Evolutionary conservation across 1,140 invertebrate species (phyloP), one percentile per base, ranked within the genome.

Genomic region (Diabrotica undecimpunctata): DNA sequence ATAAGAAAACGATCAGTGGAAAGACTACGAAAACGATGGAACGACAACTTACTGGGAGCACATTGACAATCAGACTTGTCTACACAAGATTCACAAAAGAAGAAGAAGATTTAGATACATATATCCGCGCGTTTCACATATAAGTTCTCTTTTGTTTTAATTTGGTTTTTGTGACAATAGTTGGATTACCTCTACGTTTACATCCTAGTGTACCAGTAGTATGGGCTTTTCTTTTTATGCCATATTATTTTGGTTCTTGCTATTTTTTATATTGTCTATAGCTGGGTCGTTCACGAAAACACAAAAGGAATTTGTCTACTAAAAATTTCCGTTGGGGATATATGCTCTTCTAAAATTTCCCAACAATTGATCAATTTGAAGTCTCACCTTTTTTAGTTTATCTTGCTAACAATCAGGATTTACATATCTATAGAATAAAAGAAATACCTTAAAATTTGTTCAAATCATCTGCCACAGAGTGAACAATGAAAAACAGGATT

Each of bases 161-260:
- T 62, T 65, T 68, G 6, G 9, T 9, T 7, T 52, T 36, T 12
- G 36, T 57, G 5, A 67, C 8, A 6, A 39, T 10, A 56, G 36
- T 52, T 4, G 57, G 59, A 55, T 54, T 61, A 36, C 53, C 54
- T 54, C 50, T 64, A 6, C 66, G 10, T 14, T 68, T 68, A 7
- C 25, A 13, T 36, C 66, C 8, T 10, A 67, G 39, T 10, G 66
- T 67, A 13, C 62, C 66, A n/a, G 46, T 61, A 39, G 5, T 51
- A 50, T 60, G 63, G 4, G 63, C 61, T 51, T 61, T 65, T 36
- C 5, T 9, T 56, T 56, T 56, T 11, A 35, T 56, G 13, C 54
- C 5, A 25, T n/a, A n/a, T n/a, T 56, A 56, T 56, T 56, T 56
- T 6, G 5, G 6, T 25, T 56, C 35, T 56, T 56, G 13, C 6